These are phyloP conservation scores for Hylaea fasciaria DNA, from an alignment of 2,888 invertebrate species.

Conservation along the genomic window DNA sequence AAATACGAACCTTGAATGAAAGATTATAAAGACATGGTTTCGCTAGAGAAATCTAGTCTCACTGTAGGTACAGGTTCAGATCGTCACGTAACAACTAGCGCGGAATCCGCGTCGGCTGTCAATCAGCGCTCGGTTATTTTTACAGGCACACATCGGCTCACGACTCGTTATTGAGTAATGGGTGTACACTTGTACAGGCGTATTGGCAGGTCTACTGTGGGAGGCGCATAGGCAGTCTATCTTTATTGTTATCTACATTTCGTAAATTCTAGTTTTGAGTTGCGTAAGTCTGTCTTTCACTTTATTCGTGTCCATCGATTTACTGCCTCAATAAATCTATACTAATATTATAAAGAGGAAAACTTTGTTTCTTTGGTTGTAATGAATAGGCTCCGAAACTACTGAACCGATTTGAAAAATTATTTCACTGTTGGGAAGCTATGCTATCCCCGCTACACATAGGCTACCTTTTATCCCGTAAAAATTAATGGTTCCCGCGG, in stretches of 20 bases:
- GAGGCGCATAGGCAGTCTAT: constrained; percentile 9
- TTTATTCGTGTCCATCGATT: no score
- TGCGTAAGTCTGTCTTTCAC: no score
- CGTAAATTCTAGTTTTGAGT: neutral
- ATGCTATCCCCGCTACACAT: no score
- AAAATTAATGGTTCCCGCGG: no score
- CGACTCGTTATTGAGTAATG: constrained; percentile 59
- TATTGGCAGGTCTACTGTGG: constrained; percentile 51
- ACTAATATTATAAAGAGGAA: no score
- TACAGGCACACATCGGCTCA: constrained; percentile 46
- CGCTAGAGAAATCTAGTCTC: neutral
- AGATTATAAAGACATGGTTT: neutral
- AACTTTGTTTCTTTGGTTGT: no score
- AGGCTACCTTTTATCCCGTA: no score
- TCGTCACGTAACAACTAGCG: constrained; percentile 22
- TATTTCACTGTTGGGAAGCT: no score
- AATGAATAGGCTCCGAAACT: no score
- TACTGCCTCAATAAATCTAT: no score
- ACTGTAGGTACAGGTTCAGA: neutral
- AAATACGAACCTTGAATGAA: no score
- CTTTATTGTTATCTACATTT: constrained; percentile 7
- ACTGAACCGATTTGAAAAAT: no score
- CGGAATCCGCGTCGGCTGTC: constrained; percentile 40
- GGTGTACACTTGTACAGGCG: constrained; percentile 28
- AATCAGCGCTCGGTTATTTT: constrained; percentile 57